Percentiles rank a stretch among this genome's conserved stretches.
These are phyloP conservation scores for Rhodophaea formosa DNA, from an alignment of 2,888 invertebrate genomes.

Conservation along the genomic window DNA sequence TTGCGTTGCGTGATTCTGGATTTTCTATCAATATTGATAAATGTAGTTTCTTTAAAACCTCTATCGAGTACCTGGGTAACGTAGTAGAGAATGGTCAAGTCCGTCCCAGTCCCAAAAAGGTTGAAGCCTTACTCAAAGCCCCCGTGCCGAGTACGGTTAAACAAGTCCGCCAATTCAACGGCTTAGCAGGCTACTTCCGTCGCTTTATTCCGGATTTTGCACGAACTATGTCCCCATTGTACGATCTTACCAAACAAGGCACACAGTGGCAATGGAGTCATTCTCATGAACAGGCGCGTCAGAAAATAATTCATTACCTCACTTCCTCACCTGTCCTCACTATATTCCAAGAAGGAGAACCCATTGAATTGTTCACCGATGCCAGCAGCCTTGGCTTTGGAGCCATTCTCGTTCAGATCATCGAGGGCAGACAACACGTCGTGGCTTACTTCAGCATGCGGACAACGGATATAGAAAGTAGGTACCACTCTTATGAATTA, in stretches of 20 bases:
- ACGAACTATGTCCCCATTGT: slow-evolving; percentile 27
- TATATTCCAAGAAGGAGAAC: slow-evolving; percentile 25
- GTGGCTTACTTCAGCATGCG: slow-evolving; percentile 23
- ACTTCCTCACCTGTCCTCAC: slow-evolving; percentile 25
- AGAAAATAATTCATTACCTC: slow-evolving; percentile 22
- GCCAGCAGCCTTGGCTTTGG: slow-evolving; percentile 34
- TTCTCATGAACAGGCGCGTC: slow-evolving; percentile 29
- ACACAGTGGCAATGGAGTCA: slow-evolving; percentile 29
- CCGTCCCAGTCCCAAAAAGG: slow-evolving; percentile 33
- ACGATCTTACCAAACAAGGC: slow-evolving; percentile 28
- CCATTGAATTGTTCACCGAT: slow-evolving; percentile 30
- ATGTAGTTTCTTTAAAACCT: slow-evolving; percentile 29
- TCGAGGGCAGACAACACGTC: slow-evolving; percentile 11
- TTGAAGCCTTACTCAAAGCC: slow-evolving; percentile 35
- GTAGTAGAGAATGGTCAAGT: slow-evolving; percentile 33
- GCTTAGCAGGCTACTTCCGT: slow-evolving; percentile 28
- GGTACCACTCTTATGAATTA: slow-evolving; percentile 30
- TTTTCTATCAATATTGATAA: slow-evolving; percentile 38
- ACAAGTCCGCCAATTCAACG: not conserved
- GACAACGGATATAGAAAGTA: slow-evolving; percentile 22
- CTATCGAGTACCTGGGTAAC: slow-evolving; percentile 37
- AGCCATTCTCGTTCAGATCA: slow-evolving; percentile 26
- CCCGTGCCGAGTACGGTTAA: slow-evolving; percentile 31
- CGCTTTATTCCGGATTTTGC: slow-evolving; percentile 31
- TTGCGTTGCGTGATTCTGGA: slow-evolving; percentile 30